Evolutionary conservation across 2,113 vertebrate genomes (phyloP).

Genomic region (Galeopterus variegatus): DNA sequence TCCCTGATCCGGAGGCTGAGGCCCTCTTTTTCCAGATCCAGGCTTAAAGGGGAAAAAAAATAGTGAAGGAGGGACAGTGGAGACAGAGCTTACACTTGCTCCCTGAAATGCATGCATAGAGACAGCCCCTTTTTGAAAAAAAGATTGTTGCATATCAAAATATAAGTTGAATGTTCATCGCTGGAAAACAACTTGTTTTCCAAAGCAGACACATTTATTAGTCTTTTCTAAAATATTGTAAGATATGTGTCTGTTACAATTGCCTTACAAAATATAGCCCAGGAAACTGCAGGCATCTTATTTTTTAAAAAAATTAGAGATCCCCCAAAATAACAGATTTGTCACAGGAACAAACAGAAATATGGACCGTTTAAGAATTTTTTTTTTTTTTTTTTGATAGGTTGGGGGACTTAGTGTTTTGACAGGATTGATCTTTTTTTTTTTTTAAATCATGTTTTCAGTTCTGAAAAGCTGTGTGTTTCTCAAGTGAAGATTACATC

Average conservation of each 20-base stretch:
- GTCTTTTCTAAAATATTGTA: slow-evolving; percentile 45
- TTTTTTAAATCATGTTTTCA: slow-evolving; percentile 59
- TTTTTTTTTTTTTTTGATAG: neutral
- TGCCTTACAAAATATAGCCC: slow-evolving; percentile 57
- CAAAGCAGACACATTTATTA: neutral
- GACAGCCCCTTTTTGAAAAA: neutral
- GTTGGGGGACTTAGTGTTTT: slow-evolving; percentile 60
- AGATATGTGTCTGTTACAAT: neutral
- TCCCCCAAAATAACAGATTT: slow-evolving; percentile 45
- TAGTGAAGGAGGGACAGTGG: neutral
- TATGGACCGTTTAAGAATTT: slow-evolving; percentile 40
- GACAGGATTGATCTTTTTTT: slow-evolving; percentile 49
- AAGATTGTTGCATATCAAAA: slow-evolving; percentile 31
- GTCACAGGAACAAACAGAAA: slow-evolving; percentile 56
- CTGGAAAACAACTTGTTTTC: slow-evolving; percentile 54
- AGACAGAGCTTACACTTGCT: rapidly evolving
- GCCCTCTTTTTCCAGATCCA: neutral
- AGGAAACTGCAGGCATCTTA: slow-evolving; percentile 57
- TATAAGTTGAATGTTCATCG: slow-evolving; percentile 10
- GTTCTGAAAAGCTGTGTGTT: slow-evolving; percentile 63
- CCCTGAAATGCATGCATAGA: neutral
- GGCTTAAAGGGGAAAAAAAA: too few species aligned
- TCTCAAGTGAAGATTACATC: slow-evolving; percentile 52
- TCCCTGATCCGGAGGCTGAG: neutral
- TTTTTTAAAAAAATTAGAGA: slow-evolving; percentile 52